Evolutionary conservation across 2,888 invertebrate genomes (phyloP).

Genomic region (Agrochola litura): DNA sequence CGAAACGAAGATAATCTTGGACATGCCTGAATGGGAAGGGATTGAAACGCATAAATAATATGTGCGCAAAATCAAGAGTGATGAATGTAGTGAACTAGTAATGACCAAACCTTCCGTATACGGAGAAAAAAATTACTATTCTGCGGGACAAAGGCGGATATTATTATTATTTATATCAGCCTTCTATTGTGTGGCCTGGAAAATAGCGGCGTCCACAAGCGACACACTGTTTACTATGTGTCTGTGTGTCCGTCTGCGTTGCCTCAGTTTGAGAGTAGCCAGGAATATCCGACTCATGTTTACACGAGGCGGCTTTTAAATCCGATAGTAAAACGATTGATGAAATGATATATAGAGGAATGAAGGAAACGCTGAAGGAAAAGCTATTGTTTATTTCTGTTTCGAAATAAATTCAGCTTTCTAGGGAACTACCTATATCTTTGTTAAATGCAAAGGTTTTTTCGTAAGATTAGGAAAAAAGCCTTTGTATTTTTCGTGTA

Average conservation of each 20-base stretch:
- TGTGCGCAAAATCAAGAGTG: too few relatives aligned
- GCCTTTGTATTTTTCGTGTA: too few relatives aligned
- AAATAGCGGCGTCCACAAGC: slow-evolving; percentile 50
- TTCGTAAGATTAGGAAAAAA: too few relatives aligned
- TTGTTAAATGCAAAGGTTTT: background rate
- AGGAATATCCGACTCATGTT: slow-evolving; percentile 65
- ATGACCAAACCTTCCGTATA: too few relatives aligned
- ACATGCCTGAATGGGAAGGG: too few relatives aligned
- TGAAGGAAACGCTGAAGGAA: slow-evolving; percentile 23
- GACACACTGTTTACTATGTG: slow-evolving; percentile 63
- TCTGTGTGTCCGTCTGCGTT: slow-evolving; percentile 63
- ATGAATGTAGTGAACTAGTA: background rate
- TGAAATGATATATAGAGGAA: slow-evolving; percentile 41
- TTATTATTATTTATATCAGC: background rate
- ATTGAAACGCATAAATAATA: too few relatives aligned
- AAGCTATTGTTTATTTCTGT: slow-evolving; percentile 42
- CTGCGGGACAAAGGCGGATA: background rate
- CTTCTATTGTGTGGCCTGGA: slow-evolving; percentile 38
- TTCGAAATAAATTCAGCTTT: slow-evolving; percentile 19
- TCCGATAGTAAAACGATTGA: slow-evolving; percentile 65
- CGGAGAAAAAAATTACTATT: background rate
- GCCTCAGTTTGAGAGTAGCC: slow-evolving; percentile 61
- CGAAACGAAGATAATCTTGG: too few relatives aligned
- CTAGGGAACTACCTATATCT: background rate
- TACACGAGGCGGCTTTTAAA: slow-evolving; percentile 60